Base-by-base conservation (phyloP, 2,797 vertebrate genomes). In the Pangasius macronema region DNA sequence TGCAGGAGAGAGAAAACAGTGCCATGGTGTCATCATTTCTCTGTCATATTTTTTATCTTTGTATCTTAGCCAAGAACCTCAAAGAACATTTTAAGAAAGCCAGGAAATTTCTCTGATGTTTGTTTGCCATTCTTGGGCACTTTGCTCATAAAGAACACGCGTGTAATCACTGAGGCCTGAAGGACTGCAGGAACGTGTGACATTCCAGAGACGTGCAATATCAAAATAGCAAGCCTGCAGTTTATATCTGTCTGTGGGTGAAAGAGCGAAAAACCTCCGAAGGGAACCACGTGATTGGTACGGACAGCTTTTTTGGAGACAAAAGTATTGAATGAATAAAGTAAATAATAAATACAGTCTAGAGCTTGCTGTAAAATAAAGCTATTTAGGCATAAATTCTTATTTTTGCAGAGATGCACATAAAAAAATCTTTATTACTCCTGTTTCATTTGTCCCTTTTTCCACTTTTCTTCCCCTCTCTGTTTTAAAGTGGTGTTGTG, bases 151-250 rank as follows among this genome's bases (percentile, higher is more conserved):
- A 70, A 9, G 8, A n/a, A n/a, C 51, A 3, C 49, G 72, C 46
- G 16, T n/a, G 46, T 49, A 51, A 51, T n/a, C 72, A 75, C 2
- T 16, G 42, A 49, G 46, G 72, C 27, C n/a, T 73, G 27, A 75
- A n/a, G 72, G 46, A 46, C 39, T 49, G 72, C 27, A 49, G 72
- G 13, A 51, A 93, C 89, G 92, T 90, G 91, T 93, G 92, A 83
- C 92, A 92, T 93, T 94, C 92, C 90, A 91, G 93, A 90, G 93
- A 94, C 55, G 87, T 90, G 76, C 89, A 82, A 77, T 88, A 42
- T 92, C 92, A 91, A 95, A 94, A 94, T 93, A 94, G 92, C 93
- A 93, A 91, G 82, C 87, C 86, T 92, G 84, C 85, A 89, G 88
- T 92, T 92, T 92, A 84, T 84, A 86, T 85, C 89, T 90, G 22